A percentile compares a stretch with the other conserved stretches of the same genome.
phyloP scores from a whole-genome alignment of 64 coral and sea anemone genomes.

The Hydrozoanthus tunicans region DNA sequence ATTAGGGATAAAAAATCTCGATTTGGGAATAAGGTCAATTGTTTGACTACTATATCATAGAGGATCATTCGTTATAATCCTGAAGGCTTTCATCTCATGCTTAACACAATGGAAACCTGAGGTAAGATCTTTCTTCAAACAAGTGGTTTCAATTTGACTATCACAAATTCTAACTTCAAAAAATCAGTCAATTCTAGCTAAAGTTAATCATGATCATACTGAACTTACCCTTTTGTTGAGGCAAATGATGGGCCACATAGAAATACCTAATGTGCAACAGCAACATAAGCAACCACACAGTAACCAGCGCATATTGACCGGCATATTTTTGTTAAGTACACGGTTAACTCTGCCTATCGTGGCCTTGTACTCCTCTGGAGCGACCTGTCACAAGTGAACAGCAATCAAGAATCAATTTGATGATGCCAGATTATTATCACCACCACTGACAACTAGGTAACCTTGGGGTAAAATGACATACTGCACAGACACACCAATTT shows the following conservation, averaged over 20 bases:
- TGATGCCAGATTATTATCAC: not conserved
- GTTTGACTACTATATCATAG: too few relatives aligned
- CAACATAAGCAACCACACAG: constrained; percentile 99
- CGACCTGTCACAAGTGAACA: constrained; percentile 61
- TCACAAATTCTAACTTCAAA: not conserved
- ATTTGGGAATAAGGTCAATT: too few relatives aligned
- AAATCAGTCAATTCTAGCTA: not conserved
- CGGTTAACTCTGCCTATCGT: constrained; percentile 89
- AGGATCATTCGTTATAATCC: too few relatives aligned
- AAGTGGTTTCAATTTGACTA: too few relatives aligned
- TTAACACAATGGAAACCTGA: too few relatives aligned
- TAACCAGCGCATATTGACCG: constrained; percentile 93
- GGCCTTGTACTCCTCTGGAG: constrained; percentile 88
- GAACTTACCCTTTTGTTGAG: constrained; percentile 95
- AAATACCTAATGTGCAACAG: constrained; percentile 97
- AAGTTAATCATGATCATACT: not conserved
- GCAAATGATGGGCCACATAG: constrained; percentile 98
- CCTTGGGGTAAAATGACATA: not conserved
- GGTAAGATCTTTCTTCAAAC: too few relatives aligned
- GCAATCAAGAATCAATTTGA: not conserved
- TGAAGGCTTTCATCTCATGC: too few relatives aligned
- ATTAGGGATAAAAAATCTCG: too few relatives aligned
- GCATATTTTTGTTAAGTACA: constrained; percentile 97
- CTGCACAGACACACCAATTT: too few relatives aligned
- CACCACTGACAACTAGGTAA: not conserved